Conservation (phyloP, 2,797 vertebrate genomes). For the Muscicapa comitata region DNA sequence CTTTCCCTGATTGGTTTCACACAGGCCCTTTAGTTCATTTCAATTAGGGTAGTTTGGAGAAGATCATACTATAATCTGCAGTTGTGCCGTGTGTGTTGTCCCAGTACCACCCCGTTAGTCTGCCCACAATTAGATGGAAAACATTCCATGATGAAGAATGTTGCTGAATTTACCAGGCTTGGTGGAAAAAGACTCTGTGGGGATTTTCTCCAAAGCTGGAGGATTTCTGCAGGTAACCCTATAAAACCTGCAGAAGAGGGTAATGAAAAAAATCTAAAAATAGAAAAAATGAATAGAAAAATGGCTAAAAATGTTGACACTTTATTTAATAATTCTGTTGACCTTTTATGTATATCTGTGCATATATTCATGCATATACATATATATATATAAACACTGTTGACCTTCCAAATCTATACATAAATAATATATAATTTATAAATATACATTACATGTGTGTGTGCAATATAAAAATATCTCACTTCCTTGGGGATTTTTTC, state of each 20-base stretch:
- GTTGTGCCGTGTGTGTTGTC: background rate
- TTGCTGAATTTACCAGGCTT: background rate
- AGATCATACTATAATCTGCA: background rate
- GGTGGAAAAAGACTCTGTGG: background rate
- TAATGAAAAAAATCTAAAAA: background rate
- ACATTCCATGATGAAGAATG: background rate
- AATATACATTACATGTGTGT: background rate
- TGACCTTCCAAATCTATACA: background rate
- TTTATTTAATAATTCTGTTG: background rate
- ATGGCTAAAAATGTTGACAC: background rate
- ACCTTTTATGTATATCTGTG: background rate
- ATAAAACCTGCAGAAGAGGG: background rate
- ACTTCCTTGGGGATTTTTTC: background rate
- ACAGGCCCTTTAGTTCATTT: background rate
- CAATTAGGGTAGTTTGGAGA: background rate
- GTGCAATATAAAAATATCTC: background rate
- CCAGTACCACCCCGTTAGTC: fast-evolving
- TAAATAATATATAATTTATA: background rate
- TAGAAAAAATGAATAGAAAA: background rate
- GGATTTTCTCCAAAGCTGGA: background rate
- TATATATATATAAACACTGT: background rate
- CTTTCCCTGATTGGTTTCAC: background rate
- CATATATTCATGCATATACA: background rate
- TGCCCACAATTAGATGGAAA: background rate
- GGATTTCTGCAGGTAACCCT: background rate